These are phyloP conservation scores for Gonatopus flavifemur DNA, from an alignment of 1,140 invertebrate genomes.

Conservation along the genomic window DNA sequence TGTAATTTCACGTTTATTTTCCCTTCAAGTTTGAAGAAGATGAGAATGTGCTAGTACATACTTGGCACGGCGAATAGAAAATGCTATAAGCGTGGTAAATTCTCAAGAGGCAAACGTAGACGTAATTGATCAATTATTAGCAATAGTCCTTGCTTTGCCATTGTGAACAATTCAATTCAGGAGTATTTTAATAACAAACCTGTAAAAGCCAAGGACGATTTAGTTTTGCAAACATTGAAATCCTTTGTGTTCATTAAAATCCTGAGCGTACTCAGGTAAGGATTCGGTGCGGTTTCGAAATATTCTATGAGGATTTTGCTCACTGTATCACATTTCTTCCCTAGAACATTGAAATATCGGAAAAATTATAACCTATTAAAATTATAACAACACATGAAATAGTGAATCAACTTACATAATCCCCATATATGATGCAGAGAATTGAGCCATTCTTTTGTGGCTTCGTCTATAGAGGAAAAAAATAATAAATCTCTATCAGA, in stretches of 20 bases:
- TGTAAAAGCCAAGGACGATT: slow-evolving; percentile 57
- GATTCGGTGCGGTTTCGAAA: slow-evolving; percentile 58
- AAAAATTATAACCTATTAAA: slow-evolving; percentile 8
- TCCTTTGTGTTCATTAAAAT: slow-evolving; percentile 63
- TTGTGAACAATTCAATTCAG: too few relatives aligned
- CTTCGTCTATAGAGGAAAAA: slow-evolving; percentile 36
- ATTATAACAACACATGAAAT: neutral
- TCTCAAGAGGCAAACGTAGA: too few relatives aligned
- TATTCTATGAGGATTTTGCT: slow-evolving; percentile 57
- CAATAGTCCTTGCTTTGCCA: too few relatives aligned
- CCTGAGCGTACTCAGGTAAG: slow-evolving; percentile 59
- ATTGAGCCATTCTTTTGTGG: slow-evolving; percentile 43
- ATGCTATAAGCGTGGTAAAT: too few relatives aligned
- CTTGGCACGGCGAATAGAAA: too few relatives aligned
- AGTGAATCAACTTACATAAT: slow-evolving; percentile 31
- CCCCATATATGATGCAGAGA: slow-evolving; percentile 41
- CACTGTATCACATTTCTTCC: slow-evolving; percentile 60
- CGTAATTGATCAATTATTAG: too few relatives aligned
- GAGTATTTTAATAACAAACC: too few relatives aligned
- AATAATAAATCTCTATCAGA: slow-evolving; percentile 13
- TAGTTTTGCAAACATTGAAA: slow-evolving; percentile 61
- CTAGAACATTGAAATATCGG: slow-evolving; percentile 38
- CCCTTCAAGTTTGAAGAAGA: too few relatives aligned
- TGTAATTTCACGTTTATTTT: too few relatives aligned
- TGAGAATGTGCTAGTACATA: too few relatives aligned